A percentile compares a stretch with the other conserved stretches of the same genome.
Evolutionary conservation across 2,888 invertebrate species (phyloP).

Genomic region (Lepidocyrtoides sp.): DNA sequence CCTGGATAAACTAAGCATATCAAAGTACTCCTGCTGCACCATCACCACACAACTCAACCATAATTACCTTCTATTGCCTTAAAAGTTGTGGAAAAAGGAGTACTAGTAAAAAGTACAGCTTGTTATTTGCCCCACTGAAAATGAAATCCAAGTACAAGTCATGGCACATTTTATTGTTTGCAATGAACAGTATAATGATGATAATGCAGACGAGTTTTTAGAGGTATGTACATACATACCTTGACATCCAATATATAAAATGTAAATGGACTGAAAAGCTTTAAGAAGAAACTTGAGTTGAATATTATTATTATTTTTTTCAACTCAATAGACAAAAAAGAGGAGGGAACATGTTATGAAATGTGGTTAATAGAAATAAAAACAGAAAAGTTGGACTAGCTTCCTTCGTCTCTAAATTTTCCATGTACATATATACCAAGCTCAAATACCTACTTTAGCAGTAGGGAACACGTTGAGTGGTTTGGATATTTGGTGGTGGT

Average conservation of each 20-base stretch:
- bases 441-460: background rate
- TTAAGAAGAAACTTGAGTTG: too few species aligned
- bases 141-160: conserved; percentile 12
- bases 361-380: conserved; percentile 79
- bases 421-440: background rate
- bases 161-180: conserved; percentile 44
- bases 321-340: background rate
- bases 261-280: background rate
- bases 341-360: conserved; percentile 67
- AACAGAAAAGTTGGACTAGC: conserved; percentile 55
- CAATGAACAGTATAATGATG: conserved; percentile 40
- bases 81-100: background rate
- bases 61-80: conserved; percentile 73
- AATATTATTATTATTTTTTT: too few species aligned
- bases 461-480: conserved; percentile 26
- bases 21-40: conserved; percentile 23
- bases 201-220: conserved; percentile 31
- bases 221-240: conserved; percentile 46
- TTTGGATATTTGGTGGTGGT: background rate
- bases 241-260: background rate
- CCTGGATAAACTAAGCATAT: conserved; percentile 1
- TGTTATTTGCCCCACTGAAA: conserved; percentile 41
- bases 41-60: conserved; percentile 66
- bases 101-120: background rate
- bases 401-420: background rate